A percentile compares a stretch with the other conserved stretches of the same genome.
These are phyloP conservation scores for Jaculus jaculus DNA, from an alignment of 2,113 vertebrate genomes.

Conservation along the genomic window DNA sequence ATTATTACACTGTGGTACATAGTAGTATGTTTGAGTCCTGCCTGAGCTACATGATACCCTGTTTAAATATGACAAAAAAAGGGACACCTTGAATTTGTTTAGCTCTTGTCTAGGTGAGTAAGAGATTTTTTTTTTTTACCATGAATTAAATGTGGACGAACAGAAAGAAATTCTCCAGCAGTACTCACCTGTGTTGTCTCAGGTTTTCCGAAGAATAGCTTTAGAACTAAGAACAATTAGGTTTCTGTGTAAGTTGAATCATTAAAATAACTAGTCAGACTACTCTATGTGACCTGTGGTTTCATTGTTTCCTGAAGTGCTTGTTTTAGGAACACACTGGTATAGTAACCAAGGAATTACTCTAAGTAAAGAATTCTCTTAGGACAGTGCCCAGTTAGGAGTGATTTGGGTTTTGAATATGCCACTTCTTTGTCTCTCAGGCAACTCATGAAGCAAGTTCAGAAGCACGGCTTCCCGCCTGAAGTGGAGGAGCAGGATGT, in stretches of 20 bases:
- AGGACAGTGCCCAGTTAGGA: fast-evolving
- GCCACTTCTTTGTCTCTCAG: constrained; percentile 75
- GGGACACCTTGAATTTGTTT: background rate
- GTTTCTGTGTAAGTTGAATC: background rate
- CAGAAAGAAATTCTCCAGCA: background rate
- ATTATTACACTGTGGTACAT: no score
- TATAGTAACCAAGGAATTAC: background rate
- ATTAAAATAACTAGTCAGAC: background rate
- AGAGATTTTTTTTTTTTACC: background rate
- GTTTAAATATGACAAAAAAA: background rate
- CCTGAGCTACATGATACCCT: background rate
- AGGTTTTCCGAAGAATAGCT: background rate
- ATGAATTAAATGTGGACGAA: background rate
- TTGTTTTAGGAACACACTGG: background rate
- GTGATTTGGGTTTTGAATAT: background rate
- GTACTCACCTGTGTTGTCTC: background rate
- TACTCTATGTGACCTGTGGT: background rate
- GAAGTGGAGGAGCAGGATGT: constrained; percentile 85
- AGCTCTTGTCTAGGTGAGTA: background rate
- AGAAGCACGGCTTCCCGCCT: constrained; percentile 83
- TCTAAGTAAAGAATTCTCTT: fast-evolving
- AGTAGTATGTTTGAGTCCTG: background rate
- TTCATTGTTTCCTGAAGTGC: background rate
- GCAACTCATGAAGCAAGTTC: constrained; percentile 93
- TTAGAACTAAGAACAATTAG: background rate